Conservation (phyloP, 2,888 invertebrate genomes). For the Octodonta nipae region DNA sequence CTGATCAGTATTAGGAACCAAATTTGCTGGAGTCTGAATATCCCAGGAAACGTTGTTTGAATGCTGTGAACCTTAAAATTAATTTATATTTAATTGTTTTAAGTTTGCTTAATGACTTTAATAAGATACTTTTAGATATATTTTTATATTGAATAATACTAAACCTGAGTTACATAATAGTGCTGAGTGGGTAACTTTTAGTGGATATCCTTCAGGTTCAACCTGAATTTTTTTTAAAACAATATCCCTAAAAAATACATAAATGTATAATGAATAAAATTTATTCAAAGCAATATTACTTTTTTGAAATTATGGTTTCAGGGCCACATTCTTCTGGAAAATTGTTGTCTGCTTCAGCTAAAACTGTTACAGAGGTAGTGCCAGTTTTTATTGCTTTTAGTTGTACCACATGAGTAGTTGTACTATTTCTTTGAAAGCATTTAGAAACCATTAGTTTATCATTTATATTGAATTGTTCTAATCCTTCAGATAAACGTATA, state of each 20-base stretch:
- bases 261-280: not conserved
- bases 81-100: conserved; percentile 4
- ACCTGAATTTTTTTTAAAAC: conserved; percentile 49
- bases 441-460: conserved; percentile 20
- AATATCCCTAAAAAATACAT: conserved; percentile 39
- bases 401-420: conserved; percentile 26
- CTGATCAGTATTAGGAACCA: conserved; percentile 50
- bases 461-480: conserved; percentile 20
- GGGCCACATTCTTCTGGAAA: conserved; percentile 39
- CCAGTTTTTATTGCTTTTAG: conserved; percentile 26
- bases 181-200: conserved; percentile 50
- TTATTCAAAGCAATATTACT: too few species aligned
- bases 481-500: conserved; percentile 22
- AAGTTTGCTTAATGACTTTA: not conserved
- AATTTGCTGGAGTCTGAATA: conserved; percentile 38
- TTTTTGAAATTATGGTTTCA: conserved; percentile 35
- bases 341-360: conserved; percentile 36
- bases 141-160: too few species aligned
- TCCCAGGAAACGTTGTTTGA: conserved; percentile 32
- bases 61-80: conserved; percentile 6
- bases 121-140: too few species aligned
- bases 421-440: conserved; percentile 27
- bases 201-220: conserved; percentile 58
- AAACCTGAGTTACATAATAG: conserved; percentile 53
- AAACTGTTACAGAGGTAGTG: conserved; percentile 38